Conservation (phyloP, 2,797 vertebrate genomes). For the Cottoperca gobio region DNA sequence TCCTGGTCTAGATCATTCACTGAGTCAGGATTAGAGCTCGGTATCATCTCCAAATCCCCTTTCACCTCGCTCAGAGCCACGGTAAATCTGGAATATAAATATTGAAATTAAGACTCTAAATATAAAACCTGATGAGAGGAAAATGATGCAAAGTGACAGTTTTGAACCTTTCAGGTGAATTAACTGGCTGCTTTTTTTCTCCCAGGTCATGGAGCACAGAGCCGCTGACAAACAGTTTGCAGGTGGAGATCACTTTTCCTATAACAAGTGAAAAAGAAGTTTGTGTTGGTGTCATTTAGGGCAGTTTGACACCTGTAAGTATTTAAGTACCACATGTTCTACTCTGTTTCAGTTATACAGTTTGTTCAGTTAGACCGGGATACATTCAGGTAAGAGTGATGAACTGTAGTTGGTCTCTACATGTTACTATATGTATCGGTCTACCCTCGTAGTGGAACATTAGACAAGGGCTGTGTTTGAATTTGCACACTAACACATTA, state of each 20-base stretch:
- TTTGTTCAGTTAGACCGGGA: neutral
- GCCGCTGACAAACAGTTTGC: constrained; percentile 65
- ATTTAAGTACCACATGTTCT: neutral
- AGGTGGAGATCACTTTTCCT: constrained; percentile 75
- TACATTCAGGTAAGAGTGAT: neutral
- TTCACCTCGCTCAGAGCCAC: constrained; percentile 21
- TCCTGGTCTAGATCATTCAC: constrained; percentile 41
- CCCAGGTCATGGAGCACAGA: constrained; percentile 71
- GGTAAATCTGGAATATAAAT: constrained; percentile 65
- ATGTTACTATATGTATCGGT: too few species aligned
- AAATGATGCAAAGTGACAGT: neutral
- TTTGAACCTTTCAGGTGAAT: constrained; percentile 77
- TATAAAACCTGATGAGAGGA: neutral
- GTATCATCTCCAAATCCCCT: constrained; percentile 52
- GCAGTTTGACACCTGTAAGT: neutral
- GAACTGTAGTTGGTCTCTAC: neutral
- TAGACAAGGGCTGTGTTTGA: too few species aligned
- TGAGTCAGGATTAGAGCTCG: constrained; percentile 78
- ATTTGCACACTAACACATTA: too few species aligned
- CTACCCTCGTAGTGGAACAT: neutral
- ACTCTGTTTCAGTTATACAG: neutral
- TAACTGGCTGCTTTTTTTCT: constrained; percentile 18
- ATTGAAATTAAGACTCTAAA: neutral
- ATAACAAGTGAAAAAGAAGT: neutral
- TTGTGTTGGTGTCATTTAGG: neutral